phyloP scores from a whole-genome alignment of 2,113 vertebrate genomes.

The Xiphophorus couchianus region DNA sequence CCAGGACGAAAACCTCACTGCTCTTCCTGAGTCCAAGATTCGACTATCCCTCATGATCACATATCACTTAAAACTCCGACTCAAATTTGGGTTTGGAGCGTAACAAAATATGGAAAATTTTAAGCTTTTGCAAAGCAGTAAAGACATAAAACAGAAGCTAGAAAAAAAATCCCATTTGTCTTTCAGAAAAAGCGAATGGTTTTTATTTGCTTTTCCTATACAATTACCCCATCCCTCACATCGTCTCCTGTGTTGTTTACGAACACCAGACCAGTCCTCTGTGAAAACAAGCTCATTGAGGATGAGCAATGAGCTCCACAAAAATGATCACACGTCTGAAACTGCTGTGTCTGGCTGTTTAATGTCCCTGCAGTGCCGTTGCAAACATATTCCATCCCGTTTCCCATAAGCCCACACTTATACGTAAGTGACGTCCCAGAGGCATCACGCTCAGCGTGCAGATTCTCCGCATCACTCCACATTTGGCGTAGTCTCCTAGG shows the following conservation, averaged over 20 bases:
- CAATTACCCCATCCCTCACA: background rate
- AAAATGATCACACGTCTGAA: constrained; percentile 29
- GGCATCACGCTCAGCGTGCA: constrained; percentile 29
- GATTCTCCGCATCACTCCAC: constrained; percentile 14
- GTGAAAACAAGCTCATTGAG: constrained; percentile 25
- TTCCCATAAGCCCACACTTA: background rate
- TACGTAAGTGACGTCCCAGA: constrained; percentile 8
- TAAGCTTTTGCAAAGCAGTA: background rate
- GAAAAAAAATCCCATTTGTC: constrained; percentile 15
- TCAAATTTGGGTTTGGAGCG: too few relatives aligned
- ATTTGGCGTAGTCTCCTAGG: constrained; percentile 5
- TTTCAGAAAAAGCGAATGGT: background rate
- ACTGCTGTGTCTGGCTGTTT: constrained; percentile 26
- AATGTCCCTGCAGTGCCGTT: constrained; percentile 35
- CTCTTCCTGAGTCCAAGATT: too few relatives aligned
- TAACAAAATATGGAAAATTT: too few relatives aligned
- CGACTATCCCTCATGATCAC: too few relatives aligned
- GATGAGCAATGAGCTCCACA: constrained; percentile 35
- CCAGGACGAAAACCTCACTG: too few relatives aligned
- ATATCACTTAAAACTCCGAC: too few relatives aligned
- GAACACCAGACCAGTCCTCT: constrained; percentile 19
- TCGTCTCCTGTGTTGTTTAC: constrained; percentile 25
- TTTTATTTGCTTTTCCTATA: background rate
- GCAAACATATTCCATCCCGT: constrained; percentile 14
- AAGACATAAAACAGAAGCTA: constrained; percentile 1